These are phyloP conservation scores for Brachionus manjavacas DNA, from an alignment of 1,140 invertebrate species.

Conservation along the genomic window DNA sequence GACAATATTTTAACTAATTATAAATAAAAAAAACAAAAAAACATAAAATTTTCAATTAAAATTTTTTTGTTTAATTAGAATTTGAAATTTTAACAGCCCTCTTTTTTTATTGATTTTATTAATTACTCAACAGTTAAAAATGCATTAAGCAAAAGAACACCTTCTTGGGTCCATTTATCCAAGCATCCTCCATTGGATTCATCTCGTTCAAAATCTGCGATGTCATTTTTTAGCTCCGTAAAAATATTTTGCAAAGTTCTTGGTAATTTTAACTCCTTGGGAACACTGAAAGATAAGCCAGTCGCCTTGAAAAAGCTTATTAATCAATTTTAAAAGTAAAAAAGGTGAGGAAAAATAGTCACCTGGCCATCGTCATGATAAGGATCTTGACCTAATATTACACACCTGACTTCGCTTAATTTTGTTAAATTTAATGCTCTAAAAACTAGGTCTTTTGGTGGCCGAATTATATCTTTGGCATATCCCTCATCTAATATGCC, in stretches of 20 bases:
- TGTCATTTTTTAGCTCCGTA: slow-evolving; percentile 37
- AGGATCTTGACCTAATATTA: slow-evolving; percentile 43
- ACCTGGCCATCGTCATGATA: slow-evolving; percentile 40
- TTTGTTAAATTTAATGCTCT: slow-evolving; percentile 15
- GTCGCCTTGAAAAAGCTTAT: too few species aligned
- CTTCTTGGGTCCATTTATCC: slow-evolving; percentile 27
- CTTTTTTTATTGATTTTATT: not conserved
- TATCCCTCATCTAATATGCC: not conserved
- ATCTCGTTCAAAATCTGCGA: not conserved
- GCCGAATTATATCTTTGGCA: not conserved
- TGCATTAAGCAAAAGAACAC: slow-evolving; percentile 39
- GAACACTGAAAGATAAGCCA: slow-evolving; percentile 34
- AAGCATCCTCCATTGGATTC: slow-evolving; percentile 3
- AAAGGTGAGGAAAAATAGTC: not conserved
- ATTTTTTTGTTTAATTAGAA: too few species aligned
- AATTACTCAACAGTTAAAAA: slow-evolving; percentile 38
- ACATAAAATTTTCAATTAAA: too few species aligned
- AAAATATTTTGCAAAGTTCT: slow-evolving; percentile 39
- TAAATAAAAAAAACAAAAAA: too few species aligned
- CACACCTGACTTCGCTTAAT: slow-evolving; percentile 14
- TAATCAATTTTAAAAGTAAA: not conserved
- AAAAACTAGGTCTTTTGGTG: slow-evolving; percentile 41
- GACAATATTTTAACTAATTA: too few species aligned
- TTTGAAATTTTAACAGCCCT: too few species aligned
- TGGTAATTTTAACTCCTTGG: slow-evolving; percentile 2